phyloP scores from a whole-genome alignment of 2,113 vertebrate genomes.

The Microtus montanus region DNA sequence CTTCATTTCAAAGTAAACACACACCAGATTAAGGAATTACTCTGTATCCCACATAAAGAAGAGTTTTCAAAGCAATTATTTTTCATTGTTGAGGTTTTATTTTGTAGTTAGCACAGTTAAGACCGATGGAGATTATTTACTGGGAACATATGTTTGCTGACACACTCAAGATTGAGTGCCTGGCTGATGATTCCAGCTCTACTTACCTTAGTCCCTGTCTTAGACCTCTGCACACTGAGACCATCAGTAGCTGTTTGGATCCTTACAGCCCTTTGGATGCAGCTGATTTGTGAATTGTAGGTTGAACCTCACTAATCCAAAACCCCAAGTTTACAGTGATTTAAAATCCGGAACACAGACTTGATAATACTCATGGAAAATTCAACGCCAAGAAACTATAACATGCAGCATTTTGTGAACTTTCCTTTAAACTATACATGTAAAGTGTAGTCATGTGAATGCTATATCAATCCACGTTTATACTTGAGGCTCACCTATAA shows the following conservation, averaged over 20 bases:
- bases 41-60: background rate
- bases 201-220: background rate
- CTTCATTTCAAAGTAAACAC: background rate
- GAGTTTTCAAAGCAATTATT: background rate
- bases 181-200: no score
- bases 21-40: no score
- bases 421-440: background rate
- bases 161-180: background rate
- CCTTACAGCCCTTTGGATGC: background rate
- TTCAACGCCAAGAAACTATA: background rate
- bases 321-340: no score
- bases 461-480: background rate
- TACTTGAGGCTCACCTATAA: background rate
- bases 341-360: no score
- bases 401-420: background rate
- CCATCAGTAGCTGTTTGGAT: background rate
- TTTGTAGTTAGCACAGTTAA: background rate
- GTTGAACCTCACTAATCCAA: no score
- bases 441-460: background rate
- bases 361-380: background rate
- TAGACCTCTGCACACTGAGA: background rate
- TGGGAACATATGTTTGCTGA: background rate
- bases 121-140: background rate
- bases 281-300: no score
- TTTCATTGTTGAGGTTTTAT: no score